Evolutionary conservation across 1,140 invertebrate genomes (phyloP).

Genomic region (Achatina immaculata): DNA sequence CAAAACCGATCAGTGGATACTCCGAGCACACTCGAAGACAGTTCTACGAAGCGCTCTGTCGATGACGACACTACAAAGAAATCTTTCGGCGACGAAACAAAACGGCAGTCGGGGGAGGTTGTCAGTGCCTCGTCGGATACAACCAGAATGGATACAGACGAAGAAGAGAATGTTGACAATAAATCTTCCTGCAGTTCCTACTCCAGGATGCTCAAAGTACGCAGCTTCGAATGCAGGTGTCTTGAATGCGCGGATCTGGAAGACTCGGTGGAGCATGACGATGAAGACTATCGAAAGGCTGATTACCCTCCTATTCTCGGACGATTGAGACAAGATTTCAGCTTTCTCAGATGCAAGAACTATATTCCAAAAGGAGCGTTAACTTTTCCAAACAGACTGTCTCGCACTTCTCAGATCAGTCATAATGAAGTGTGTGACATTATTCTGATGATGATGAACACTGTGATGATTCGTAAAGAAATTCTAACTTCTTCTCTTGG

Average conservation of each 20-base stretch:
- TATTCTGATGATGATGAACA: not conserved
- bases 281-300: no score
- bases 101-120: no score
- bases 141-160: no score
- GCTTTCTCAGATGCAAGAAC: not conserved
- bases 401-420: not conserved
- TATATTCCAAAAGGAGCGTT: not conserved
- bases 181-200: no score
- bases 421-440: not conserved
- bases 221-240: not conserved
- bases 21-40: no score
- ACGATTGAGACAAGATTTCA: conserved; percentile 19
- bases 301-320: not conserved
- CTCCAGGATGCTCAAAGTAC: not conserved
- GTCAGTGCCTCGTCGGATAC: no score
- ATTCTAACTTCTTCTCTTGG: conserved; percentile 9
- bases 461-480: conserved; percentile 5
- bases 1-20: not conserved
- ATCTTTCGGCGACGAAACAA: no score
- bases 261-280: not conserved
- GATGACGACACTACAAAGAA: no score
- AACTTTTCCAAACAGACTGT: not conserved
- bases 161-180: no score
- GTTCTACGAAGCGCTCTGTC: no score
- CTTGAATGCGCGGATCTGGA: not conserved